Evolutionary conservation across 2,888 invertebrate species (phyloP).

Genomic region (Nomada fucata): DNA sequence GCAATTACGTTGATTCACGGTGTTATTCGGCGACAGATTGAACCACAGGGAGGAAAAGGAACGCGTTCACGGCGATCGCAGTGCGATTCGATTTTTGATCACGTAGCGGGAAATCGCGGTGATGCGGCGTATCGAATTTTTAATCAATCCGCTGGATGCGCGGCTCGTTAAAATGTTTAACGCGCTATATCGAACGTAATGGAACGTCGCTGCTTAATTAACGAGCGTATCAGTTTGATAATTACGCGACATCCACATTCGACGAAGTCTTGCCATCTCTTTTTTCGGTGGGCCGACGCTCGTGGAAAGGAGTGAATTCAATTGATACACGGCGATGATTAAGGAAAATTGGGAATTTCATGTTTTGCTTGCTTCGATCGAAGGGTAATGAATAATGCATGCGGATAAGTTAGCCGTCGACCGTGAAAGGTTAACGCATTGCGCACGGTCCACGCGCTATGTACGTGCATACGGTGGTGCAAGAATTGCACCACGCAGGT

Average conservation of each 20-base stretch:
- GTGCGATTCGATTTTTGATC: slow-evolving; percentile 7
- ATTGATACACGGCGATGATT: not conserved
- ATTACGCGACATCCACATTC: slow-evolving; percentile 11
- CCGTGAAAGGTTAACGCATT: slow-evolving; percentile 43
- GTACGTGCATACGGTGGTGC: slow-evolving; percentile 5
- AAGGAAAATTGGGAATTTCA: slow-evolving; percentile 2
- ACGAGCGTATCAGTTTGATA: slow-evolving; percentile 15
- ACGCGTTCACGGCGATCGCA: not conserved
- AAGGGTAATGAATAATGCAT: slow-evolving; percentile 28
- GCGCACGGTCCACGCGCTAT: slow-evolving; percentile 5
- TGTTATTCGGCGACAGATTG: no score
- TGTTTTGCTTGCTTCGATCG: slow-evolving; percentile 5
- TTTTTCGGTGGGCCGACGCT: not conserved
- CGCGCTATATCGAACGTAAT: slow-evolving; percentile 1
- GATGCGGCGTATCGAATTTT: slow-evolving; percentile 11
- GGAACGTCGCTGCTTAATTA: slow-evolving; percentile 14
- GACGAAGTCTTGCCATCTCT: not conserved
- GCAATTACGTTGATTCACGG: slow-evolving; percentile 15
- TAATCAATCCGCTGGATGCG: slow-evolving; percentile 17
- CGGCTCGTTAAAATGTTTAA: slow-evolving; percentile 19
- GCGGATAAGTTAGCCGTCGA: slow-evolving; percentile 40
- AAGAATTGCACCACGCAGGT: slow-evolving; percentile 17
- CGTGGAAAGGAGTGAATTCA: not conserved
- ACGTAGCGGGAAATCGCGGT: not conserved
- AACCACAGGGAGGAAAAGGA: no score